Evolutionary conservation across 2,888 invertebrate species (phyloP), one percentile per base, ranked within the genome.

Genomic region (Subacronicta megacephala): DNA sequence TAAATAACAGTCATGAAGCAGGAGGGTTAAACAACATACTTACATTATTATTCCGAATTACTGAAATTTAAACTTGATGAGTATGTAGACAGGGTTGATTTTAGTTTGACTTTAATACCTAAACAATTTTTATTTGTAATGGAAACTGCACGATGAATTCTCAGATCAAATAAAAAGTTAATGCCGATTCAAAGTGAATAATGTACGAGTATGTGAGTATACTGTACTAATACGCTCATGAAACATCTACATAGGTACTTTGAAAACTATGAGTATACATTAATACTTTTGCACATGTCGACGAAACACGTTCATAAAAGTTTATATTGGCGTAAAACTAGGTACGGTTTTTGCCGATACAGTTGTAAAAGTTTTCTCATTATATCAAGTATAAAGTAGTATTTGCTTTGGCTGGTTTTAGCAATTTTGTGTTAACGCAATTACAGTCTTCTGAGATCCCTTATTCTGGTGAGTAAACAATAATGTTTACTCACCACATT

Each of bases 281-380:
- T 56, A 47, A 72, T 54, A 66, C 29, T 57, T 60, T 29, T 35
- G 46, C 50, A 40, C 16, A 35, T 49, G 35, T 45, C 50, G 43
- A 47, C 33, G n/a, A 59, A 58, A 13, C 35, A 56, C 51, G 42
- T 55, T 53, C 59, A 50, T 59, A 47, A 69, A 68, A 65, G 51
- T 75, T 61, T 49, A 52, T 72, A 63, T 56, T 65, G 42, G 31
- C 57, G 54, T 43, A 59, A 50, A 64, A 49, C 52, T 62, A 55
- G 37, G 35, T 46, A 40, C n/a, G n/a, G 31, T 52, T 51, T 56
- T 57, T 61, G 62, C 36, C 56, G 38, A 72, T 52, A 52, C 35
- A 64, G 65, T 52, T 38, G 35, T 31, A 56, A 38, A 69, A 73
- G 44, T 73, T 73, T 62, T 62, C 70, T 62, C 60, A 73, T 73